phyloP scores from a whole-genome alignment of 2,888 invertebrate genomes.

The Nomada fucata region DNA sequence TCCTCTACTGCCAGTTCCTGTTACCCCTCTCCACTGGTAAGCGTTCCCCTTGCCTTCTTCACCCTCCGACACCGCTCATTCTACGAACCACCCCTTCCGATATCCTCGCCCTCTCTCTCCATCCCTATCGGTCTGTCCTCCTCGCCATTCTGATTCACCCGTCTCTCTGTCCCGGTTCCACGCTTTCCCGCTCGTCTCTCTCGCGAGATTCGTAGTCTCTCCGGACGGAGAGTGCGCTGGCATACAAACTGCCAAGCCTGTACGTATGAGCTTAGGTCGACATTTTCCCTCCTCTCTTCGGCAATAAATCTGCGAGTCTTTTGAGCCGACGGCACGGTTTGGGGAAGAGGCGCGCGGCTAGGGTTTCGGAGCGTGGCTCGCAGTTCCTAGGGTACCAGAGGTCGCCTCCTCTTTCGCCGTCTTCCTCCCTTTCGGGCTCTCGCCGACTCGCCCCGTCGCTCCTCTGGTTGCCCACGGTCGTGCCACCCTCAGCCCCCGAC shows the following conservation, averaged over 20 bases:
- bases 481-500: constrained; percentile 29
- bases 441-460: constrained; percentile 44
- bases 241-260: constrained; percentile 83
- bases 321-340: constrained; percentile 79
- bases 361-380: constrained; percentile 61
- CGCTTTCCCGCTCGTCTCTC: constrained; percentile 47
- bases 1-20: constrained; percentile 84
- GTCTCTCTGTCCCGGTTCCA: constrained; percentile 44
- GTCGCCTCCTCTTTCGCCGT: constrained; percentile 64
- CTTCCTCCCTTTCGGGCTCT: constrained; percentile 49
- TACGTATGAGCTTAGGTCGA: constrained; percentile 85
- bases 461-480: constrained; percentile 34
- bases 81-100: constrained; percentile 69
- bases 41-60: constrained; percentile 67
- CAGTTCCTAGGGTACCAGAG: constrained; percentile 71
- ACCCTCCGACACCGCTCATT: constrained; percentile 67
- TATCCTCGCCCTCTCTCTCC: constrained; percentile 61
- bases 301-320: constrained; percentile 84
- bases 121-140: constrained; percentile 31
- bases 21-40: constrained; percentile 69
- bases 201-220: constrained; percentile 60
- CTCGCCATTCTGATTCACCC: constrained; percentile 22
- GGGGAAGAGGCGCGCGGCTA: constrained; percentile 58
- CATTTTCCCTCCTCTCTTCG: constrained; percentile 83
- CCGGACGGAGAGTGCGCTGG: constrained; percentile 73